Conservation (phyloP, 2,113 vertebrate genomes). For the Pachycephala philippinensis region DNA sequence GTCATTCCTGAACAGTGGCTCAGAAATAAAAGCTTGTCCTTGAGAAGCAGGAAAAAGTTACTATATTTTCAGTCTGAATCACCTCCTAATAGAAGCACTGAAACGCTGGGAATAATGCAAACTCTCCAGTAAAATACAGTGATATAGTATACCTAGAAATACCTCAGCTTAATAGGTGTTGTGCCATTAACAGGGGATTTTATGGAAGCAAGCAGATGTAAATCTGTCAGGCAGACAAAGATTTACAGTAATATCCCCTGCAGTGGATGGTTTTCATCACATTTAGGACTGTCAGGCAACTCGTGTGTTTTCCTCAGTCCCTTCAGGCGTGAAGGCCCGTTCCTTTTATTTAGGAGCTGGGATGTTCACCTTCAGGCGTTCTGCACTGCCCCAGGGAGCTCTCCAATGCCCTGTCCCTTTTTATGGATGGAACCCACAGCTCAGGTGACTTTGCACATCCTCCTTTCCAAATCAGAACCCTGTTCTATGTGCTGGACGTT, state of each 20-base stretch:
- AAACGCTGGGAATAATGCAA: conserved; percentile 72
- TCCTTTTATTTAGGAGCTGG: conserved; percentile 44
- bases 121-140: conserved; percentile 72
- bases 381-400: neutral
- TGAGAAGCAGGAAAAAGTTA: conserved; percentile 69
- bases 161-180: conserved; percentile 76
- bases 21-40: conserved; percentile 65
- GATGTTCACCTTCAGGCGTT: conserved; percentile 49
- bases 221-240: conserved; percentile 75
- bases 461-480: neutral
- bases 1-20: conserved; percentile 48
- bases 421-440: neutral
- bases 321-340: conserved; percentile 45
- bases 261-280: conserved; percentile 68
- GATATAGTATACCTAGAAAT: conserved; percentile 71
- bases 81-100: conserved; percentile 58
- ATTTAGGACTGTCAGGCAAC: conserved; percentile 58
- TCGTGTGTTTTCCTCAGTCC: conserved; percentile 45
- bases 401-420: neutral
- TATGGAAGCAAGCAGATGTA: conserved; percentile 71
- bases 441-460: neutral
- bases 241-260: conserved; percentile 70
- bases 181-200: conserved; percentile 75
- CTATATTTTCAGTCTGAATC: conserved; percentile 63
- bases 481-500: accelerated